Percentiles rank a stretch among this genome's conserved stretches.
Evolutionary conservation across 2,113 vertebrate species (phyloP).

Genomic region (Myotis brandtii): DNA sequence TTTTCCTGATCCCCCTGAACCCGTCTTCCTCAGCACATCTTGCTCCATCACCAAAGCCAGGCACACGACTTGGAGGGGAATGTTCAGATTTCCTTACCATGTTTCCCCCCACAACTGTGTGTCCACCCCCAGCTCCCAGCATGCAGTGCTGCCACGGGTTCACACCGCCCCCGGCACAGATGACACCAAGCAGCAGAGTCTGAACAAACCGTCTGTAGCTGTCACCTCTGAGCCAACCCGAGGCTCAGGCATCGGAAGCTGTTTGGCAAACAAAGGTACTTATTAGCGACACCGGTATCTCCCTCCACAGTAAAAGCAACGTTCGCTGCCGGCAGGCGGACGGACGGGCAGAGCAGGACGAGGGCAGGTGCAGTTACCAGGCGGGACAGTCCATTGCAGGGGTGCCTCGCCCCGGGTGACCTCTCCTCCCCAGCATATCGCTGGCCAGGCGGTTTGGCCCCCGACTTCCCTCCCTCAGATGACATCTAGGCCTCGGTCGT

Average conservation of each 20-base stretch:
- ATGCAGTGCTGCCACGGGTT: neutral
- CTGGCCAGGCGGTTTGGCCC: no score
- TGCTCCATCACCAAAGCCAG: neutral
- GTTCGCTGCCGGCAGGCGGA: no score
- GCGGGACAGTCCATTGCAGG: no score
- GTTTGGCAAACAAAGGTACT: neutral
- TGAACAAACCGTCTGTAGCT: neutral
- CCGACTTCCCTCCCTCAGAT: no score
- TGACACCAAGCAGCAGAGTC: no score
- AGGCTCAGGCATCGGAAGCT: neutral
- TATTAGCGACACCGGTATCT: neutral
- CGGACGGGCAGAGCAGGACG: no score
- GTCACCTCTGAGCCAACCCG: neutral
- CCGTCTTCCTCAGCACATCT: conserved; percentile 68
- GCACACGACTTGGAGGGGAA: neutral
- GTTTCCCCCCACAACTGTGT: neutral
- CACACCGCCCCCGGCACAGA: neutral
- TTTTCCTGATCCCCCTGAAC: conserved; percentile 68
- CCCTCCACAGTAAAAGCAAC: neutral
- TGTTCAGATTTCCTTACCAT: neutral
- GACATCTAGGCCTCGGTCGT: no score
- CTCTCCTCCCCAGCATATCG: no score
- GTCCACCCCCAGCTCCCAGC: accelerated
- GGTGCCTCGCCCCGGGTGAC: no score
- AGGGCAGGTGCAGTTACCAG: no score